Base-by-base conservation (phyloP, 2,113 vertebrate species). In the Ptyas mucosa region DNA sequence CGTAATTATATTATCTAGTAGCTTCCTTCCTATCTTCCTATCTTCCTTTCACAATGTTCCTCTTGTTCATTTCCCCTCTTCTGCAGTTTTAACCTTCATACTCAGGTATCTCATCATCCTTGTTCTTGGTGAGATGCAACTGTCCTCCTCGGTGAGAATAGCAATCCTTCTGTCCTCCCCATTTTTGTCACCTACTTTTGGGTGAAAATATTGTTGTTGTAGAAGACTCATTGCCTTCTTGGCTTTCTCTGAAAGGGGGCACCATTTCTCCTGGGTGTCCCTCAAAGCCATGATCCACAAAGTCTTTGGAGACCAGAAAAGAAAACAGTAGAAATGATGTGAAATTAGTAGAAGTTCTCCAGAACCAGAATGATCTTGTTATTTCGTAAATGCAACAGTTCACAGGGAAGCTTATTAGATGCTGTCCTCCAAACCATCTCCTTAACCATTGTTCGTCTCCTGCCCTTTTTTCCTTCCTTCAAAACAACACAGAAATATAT, bases 321-420 rank as follows among this genome's bases (percentile, higher is more conserved):
- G 91, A 55, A 57, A 52, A 3, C 1, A 3, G 89, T 93, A 55
- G 89, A 95, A 92, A 54, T 49, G 85, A 87, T 94, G 92, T 92
- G 89, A 92, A 96, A 89, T 95, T 94, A 91, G 94, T 95, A 95
- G 96, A 94, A 95, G 90, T 81, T 26, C 92, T 93, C 43, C 94
- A 93, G 94, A 96, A 92, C 8, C 43, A 0, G 10, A 94, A 93
- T 97, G 97, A 97, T 97, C 97, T 94, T 96, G 97, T 98, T 97
- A 95, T 91, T 96, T 96, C 95, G 96, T 97, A 95, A 46, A 97
- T 95, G 95, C 95, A 93, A 91, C 92, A 69, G 86, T 94, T 93
- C 95, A 89, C 89, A 52, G 91, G 94, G 89, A 61, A 96, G 95
- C 95, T 97, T 57, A 97, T 98, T 98, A 96, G 94, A 96, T 96